These are phyloP conservation scores for Stegastes partitus DNA, from an alignment of 2,113 vertebrate genomes.

Conservation along the genomic window DNA sequence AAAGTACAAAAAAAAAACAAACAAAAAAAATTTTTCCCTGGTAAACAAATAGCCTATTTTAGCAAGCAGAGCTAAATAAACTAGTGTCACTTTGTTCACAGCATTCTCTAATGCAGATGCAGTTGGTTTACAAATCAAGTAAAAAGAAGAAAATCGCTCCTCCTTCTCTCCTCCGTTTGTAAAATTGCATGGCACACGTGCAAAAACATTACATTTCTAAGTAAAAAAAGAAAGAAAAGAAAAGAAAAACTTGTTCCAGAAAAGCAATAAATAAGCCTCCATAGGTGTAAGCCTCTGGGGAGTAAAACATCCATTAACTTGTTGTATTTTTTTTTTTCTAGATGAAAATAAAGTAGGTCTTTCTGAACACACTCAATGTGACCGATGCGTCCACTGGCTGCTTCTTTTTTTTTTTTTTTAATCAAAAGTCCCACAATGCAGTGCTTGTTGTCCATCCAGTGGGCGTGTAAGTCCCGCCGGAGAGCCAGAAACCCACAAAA, in stretches of 20 bases:
- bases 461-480: constrained; percentile 27
- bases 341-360: constrained; percentile 82
- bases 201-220: constrained; percentile 81
- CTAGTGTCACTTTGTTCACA: constrained; percentile 79
- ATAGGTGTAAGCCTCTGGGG: constrained; percentile 62
- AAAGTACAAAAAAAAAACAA: constrained; percentile 71
- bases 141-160: constrained; percentile 66
- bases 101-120: constrained; percentile 85
- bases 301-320: constrained; percentile 77
- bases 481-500: constrained; percentile 53
- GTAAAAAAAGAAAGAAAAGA: constrained; percentile 66
- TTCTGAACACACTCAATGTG: constrained; percentile 63
- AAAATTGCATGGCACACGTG: constrained; percentile 85
- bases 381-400: constrained; percentile 39
- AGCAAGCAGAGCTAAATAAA: constrained; percentile 86
- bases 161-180: constrained; percentile 60
- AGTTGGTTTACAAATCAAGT: constrained; percentile 79
- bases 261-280: constrained; percentile 80
- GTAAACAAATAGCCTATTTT: constrained; percentile 83
- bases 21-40: constrained; percentile 42
- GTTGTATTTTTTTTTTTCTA: constrained; percentile 61
- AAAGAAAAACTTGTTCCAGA: constrained; percentile 66
- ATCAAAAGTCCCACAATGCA: constrained; percentile 71
- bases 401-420: constrained; percentile 39
- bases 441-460: constrained; percentile 52